These are phyloP conservation scores for Meriones psammophilus DNA, from an alignment of 2,797 vertebrate species.

Conservation along the genomic window DNA sequence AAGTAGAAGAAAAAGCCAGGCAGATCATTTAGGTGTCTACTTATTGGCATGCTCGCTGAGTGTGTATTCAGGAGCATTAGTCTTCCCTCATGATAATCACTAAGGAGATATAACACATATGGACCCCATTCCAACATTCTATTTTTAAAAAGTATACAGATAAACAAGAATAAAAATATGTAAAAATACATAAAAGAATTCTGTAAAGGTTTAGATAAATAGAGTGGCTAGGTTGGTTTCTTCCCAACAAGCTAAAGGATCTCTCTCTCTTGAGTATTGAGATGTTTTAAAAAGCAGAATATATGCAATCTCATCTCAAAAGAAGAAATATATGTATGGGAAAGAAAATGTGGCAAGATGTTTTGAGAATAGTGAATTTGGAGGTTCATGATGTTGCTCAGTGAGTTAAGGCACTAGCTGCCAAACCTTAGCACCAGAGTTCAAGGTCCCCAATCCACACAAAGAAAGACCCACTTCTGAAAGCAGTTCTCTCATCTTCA, in stretches of 20 bases:
- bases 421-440: not conserved
- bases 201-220: not conserved
- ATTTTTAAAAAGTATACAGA: conserved; percentile 35
- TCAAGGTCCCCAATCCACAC: not conserved
- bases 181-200: not conserved
- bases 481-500: not conserved
- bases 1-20: not conserved
- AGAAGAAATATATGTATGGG: not conserved
- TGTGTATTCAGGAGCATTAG: not conserved
- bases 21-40: not conserved
- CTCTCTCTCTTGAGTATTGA: conserved; percentile 34
- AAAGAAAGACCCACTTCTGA: not conserved
- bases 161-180: not conserved
- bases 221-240: not conserved
- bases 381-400: not conserved
- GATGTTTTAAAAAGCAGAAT: not conserved
- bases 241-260: not conserved
- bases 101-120: not conserved
- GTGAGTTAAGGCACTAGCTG: not conserved
- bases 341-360: not conserved
- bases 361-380: conserved; percentile 58
- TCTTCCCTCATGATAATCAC: not conserved
- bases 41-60: not conserved
- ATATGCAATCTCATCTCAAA: conserved; percentile 21
- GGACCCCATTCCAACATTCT: conserved; percentile 33